These are phyloP conservation scores for Ornithorhynchus anatinus DNA, from an alignment of 2,113 vertebrate species.

Conservation along the genomic window DNA sequence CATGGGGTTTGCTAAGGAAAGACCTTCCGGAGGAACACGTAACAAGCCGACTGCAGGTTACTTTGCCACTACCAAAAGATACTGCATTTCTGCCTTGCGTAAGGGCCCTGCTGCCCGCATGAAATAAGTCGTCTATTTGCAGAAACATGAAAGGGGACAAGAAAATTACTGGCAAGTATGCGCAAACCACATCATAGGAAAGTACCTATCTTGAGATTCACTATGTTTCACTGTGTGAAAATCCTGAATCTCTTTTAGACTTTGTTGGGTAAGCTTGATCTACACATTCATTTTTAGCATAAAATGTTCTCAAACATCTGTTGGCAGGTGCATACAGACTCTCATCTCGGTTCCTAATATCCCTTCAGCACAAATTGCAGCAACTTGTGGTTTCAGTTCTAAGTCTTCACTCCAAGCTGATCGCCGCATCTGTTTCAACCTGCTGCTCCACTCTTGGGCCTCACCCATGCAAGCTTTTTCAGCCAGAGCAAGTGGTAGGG, in stretches of 20 bases:
- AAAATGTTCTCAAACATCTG: background rate
- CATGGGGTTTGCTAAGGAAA: background rate
- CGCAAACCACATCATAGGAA: background rate
- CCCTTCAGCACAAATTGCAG: background rate
- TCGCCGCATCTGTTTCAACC: background rate
- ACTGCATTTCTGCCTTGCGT: background rate
- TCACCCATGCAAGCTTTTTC: background rate
- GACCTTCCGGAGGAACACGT: background rate
- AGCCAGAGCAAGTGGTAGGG: fast-evolving
- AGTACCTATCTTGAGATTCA: background rate
- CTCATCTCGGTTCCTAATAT: background rate
- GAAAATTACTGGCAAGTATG: background rate
- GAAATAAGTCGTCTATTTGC: background rate
- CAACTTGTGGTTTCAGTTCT: background rate
- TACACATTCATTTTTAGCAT: background rate
- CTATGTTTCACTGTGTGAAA: background rate
- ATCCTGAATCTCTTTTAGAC: background rate
- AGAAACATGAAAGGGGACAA: background rate
- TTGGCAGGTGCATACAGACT: background rate
- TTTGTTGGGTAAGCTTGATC: background rate
- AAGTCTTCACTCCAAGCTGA: background rate
- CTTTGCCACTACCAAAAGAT: background rate
- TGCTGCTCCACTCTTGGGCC: background rate
- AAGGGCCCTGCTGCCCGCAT: background rate
- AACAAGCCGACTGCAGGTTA: too few species aligned